Evolutionary conservation across 2,888 invertebrate genomes (phyloP).

Genomic region (Papilio elwesi): DNA sequence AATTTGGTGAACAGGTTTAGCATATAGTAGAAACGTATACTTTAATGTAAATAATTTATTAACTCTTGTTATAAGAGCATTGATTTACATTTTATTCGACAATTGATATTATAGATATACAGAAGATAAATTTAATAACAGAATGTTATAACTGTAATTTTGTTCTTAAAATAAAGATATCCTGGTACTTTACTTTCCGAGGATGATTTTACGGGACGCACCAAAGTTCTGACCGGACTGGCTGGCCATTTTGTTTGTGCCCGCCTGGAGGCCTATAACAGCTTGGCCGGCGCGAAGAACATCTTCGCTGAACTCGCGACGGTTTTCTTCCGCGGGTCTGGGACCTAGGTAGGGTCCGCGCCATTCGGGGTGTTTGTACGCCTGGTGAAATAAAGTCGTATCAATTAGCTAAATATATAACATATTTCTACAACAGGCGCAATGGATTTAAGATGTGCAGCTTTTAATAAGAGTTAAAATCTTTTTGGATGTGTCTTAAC

Average conservation of each 20-base stretch:
- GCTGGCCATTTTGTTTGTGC: slow-evolving; percentile 92
- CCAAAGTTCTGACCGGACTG: slow-evolving; percentile 95
- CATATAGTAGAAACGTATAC: too few species aligned
- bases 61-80: not conserved
- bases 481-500: too few species aligned
- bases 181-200: slow-evolving; percentile 86
- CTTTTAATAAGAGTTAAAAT: too few species aligned
- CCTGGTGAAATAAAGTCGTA: slow-evolving; percentile 66
- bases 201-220: slow-evolving; percentile 91
- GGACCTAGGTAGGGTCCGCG: slow-evolving; percentile 93
- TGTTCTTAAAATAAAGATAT: not conserved
- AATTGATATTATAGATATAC: not conserved
- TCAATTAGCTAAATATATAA: not conserved
- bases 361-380: slow-evolving; percentile 93
- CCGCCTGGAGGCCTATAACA: slow-evolving; percentile 94
- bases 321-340: slow-evolving; percentile 93
- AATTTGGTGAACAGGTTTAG: too few species aligned
- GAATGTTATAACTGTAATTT: not conserved
- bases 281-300: slow-evolving; percentile 92
- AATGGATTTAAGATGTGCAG: too few species aligned
- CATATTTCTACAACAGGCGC: too few species aligned
- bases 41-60: not conserved
- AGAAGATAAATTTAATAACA: not conserved
- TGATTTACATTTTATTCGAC: not conserved
- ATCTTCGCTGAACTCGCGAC: slow-evolving; percentile 91